These are phyloP conservation scores for Aurelia aurita DNA, from an alignment of 30 jellyfish, hydroid and myxozoan genomes.

Conservation along the genomic window DNA sequence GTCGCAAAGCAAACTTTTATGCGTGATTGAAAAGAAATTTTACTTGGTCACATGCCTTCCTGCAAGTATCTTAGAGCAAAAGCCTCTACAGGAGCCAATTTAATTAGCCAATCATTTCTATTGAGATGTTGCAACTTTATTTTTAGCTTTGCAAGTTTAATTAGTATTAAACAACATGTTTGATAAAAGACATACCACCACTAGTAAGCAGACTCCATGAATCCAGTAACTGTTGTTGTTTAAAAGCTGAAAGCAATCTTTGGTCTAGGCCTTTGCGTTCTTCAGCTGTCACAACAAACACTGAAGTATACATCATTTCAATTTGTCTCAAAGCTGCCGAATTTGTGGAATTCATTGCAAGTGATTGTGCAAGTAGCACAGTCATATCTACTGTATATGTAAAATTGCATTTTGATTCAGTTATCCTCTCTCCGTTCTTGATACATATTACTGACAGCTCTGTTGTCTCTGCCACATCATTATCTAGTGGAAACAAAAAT, in stretches of 20 bases:
- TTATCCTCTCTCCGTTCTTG: conserved; percentile 14
- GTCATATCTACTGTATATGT: conserved; percentile 79
- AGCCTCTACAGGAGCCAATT: no score
- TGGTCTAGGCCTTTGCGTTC: conserved; percentile 55
- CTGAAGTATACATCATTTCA: conserved; percentile 54
- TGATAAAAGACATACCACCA: conserved; percentile 38
- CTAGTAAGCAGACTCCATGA: conserved; percentile 52
- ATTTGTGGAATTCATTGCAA: conserved; percentile 73
- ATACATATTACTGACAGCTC: conserved; percentile 60
- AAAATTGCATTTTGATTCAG: conserved; percentile 46
- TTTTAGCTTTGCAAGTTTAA: no score
- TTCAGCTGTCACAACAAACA: conserved; percentile 30
- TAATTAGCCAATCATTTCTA: no score
- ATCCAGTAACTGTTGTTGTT: conserved; percentile 29
- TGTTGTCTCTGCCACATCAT: conserved; percentile 85
- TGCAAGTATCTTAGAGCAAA: no score
- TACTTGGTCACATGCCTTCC: no score
- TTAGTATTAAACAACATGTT: no score
- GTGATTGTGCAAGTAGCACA: conserved; percentile 81
- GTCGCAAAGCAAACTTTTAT: no score
- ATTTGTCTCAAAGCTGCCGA: conserved; percentile 73
- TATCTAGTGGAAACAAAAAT: conserved; percentile 57
- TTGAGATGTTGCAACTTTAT: no score
- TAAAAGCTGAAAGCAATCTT: conserved; percentile 63
- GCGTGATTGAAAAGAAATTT: no score